phyloP scores from a whole-genome alignment of 2,888 invertebrate species.

The Drosophila maculinotata region DNA sequence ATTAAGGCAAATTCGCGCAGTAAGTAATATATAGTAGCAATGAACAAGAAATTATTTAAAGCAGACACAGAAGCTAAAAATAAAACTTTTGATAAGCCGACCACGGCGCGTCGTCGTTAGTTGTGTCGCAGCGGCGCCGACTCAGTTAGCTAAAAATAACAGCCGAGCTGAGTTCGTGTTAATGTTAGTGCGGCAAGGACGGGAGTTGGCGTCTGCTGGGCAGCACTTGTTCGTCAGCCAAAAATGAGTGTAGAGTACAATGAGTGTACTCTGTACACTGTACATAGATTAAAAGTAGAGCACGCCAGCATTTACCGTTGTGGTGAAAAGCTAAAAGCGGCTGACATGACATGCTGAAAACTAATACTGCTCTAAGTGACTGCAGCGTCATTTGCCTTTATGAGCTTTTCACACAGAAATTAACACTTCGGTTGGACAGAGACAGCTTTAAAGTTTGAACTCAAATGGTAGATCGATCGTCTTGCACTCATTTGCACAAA shows the following conservation, averaged over 20 bases:
- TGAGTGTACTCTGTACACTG: no score
- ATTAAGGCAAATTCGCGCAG: slow-evolving; percentile 68
- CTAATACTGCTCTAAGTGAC: slow-evolving; percentile 31
- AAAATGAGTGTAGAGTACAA: slow-evolving; percentile 24
- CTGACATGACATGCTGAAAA: slow-evolving; percentile 51
- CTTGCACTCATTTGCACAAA: slow-evolving; percentile 18
- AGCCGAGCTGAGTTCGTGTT: slow-evolving; percentile 28
- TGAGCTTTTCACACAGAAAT: slow-evolving; percentile 59
- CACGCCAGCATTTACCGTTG: slow-evolving; percentile 58
- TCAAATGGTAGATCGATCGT: slow-evolving; percentile 2
- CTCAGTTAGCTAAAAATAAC: slow-evolving; percentile 66
- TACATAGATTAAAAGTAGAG: slow-evolving; percentile 40
- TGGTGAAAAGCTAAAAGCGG: slow-evolving; percentile 38
- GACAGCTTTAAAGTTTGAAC: background rate
- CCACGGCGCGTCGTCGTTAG: slow-evolving; percentile 28
- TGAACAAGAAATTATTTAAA: slow-evolving; percentile 58
- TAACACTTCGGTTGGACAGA: slow-evolving; percentile 34
- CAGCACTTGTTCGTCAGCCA: slow-evolving; percentile 25
- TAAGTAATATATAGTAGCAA: slow-evolving; percentile 39
- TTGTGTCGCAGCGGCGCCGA: slow-evolving; percentile 44
- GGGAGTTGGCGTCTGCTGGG: slow-evolving; percentile 3
- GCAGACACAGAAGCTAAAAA: slow-evolving; percentile 57
- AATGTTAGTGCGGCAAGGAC: slow-evolving; percentile 4
- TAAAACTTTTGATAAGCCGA: slow-evolving; percentile 69
- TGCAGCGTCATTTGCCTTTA: slow-evolving; percentile 50